These are phyloP conservation scores for Adoxophyes honmai DNA, from an alignment of 1,140 invertebrate species.

Conservation along the genomic window DNA sequence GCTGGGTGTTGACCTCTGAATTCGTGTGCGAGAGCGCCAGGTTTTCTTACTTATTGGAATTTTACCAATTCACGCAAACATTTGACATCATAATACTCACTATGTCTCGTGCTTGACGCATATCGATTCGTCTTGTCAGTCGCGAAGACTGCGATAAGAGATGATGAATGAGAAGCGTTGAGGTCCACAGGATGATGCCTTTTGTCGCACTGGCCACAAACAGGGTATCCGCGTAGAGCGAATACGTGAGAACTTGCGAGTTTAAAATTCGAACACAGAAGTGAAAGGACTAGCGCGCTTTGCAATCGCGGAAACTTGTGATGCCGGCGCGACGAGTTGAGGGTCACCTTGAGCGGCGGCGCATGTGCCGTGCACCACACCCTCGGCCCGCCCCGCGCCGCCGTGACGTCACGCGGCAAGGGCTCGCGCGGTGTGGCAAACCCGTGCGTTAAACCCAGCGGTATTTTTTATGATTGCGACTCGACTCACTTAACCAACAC, in stretches of 20 bases:
- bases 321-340: slow-evolving; percentile 34
- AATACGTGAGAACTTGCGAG: slow-evolving; percentile 37
- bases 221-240: slow-evolving; percentile 53
- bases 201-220: slow-evolving; percentile 60
- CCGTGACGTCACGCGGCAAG: slow-evolving; percentile 49
- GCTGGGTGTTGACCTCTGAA: no score
- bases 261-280: slow-evolving; percentile 33
- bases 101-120: slow-evolving; percentile 69
- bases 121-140: slow-evolving; percentile 72
- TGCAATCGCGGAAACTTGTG: slow-evolving; percentile 9
- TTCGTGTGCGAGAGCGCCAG: no score
- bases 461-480: no score
- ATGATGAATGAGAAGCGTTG: slow-evolving; percentile 71
- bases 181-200: slow-evolving; percentile 69
- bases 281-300: slow-evolving; percentile 51
- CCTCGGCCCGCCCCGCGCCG: slow-evolving; percentile 42
- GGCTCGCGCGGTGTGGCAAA: neutral
- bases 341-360: slow-evolving; percentile 69
- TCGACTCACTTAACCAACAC: no score
- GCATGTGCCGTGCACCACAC: slow-evolving; percentile 75
- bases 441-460: neutral
- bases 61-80: slow-evolving; percentile 42
- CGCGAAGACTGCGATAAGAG: slow-evolving; percentile 64
- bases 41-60: slow-evolving; percentile 20
- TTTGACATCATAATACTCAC: slow-evolving; percentile 57